Evolutionary conservation across 2,113 vertebrate species (phyloP), one percentile per base, ranked within the genome.

Genomic region (Ophiodon elongatus): DNA sequence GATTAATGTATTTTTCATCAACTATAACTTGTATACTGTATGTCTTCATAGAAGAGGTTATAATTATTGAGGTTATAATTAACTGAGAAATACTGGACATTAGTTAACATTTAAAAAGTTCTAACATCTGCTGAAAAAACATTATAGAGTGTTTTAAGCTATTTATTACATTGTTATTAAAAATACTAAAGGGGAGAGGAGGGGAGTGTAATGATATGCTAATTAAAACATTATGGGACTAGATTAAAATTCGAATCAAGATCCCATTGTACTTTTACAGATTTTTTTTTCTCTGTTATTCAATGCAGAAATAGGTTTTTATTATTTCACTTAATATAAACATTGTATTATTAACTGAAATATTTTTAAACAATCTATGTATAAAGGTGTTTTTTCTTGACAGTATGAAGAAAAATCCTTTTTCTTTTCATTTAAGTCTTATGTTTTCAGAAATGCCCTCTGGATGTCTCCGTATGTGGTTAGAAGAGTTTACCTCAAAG

Each of bases 401-500:
- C 31, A 60, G 6, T 37, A 17, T 19, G 1, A 13, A 59, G 4
- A 78, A 35, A 37, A 39, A 13, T 10, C 1, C 11, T 33, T 70
- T 50, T 39, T 70, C n/a, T 63, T 54, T 37, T 43, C 17, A 25
- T 59, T 23, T 43, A 8, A 23, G 10, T 27, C 71, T 33, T 37
- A 15, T 35, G 21, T 52, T 74, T 17, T 14, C 29, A 35, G 14
- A 64, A 54, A 64, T 50, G 13, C 23, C 63, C 8, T 60, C 1
- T 79, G 39, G 8, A 37, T 54, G 3, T 60, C 25, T 50, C 21
- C 65, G 31, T 39, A 17, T 1, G 4, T 65, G 50, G n/a, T 64
- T 59, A 33, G 8, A 77, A 70, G 74, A 72, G 37, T 80, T 75
- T 50, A 41, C 47, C 29, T 68, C 72, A 45, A 83, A 73, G 50